Percentiles rank a stretch among this genome's conserved stretches.
Evolutionary conservation across 2,113 vertebrate genomes (phyloP).

Genomic region (Rhombomys opimus): DNA sequence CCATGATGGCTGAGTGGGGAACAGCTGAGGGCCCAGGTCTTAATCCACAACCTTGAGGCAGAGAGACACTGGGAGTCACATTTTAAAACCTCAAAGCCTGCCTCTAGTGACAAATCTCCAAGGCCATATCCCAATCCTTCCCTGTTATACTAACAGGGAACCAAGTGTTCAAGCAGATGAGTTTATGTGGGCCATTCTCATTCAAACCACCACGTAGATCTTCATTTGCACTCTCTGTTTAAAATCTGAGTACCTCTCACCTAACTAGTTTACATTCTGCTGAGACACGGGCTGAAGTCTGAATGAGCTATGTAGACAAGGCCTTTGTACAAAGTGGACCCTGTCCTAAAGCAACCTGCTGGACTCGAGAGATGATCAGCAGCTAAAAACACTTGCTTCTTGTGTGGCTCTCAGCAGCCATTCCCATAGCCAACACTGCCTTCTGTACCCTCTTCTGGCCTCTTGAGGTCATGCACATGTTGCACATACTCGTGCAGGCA

Average conservation of each 20-base stretch:
- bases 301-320: slow-evolving; percentile 18
- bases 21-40: neutral
- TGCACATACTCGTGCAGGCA: neutral
- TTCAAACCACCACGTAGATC: neutral
- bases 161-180: neutral
- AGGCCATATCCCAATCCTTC: neutral
- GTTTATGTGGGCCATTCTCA: neutral
- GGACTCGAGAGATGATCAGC: neutral
- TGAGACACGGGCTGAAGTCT: neutral
- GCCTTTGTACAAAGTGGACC: slow-evolving; percentile 7
- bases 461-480: neutral
- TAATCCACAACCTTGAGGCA: neutral
- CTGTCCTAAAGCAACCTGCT: slow-evolving; percentile 25
- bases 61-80: neutral
- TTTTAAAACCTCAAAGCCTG: neutral
- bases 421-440: neutral
- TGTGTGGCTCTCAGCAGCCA: neutral
- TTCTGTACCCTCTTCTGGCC: neutral
- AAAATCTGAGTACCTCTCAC: neutral
- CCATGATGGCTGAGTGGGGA: neutral
- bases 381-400: neutral
- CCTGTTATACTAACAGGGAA: neutral
- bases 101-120: neutral
- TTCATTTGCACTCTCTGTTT: neutral
- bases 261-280: neutral